Evolutionary conservation across 2,888 invertebrate species (phyloP), one percentile per base, ranked within the genome.

Genomic region (Steromphala cineraria): DNA sequence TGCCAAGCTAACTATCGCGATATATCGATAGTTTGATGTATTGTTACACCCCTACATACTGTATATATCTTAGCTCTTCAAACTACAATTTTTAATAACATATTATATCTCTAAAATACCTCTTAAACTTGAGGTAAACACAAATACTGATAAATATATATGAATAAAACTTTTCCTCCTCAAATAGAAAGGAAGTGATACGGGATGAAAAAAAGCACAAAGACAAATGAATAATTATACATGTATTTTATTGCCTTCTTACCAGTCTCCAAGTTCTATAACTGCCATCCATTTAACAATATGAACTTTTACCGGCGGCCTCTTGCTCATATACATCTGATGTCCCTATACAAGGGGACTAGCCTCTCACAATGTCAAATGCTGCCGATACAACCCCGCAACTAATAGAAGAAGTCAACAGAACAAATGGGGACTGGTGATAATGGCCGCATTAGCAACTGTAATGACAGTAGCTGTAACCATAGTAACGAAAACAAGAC

Each of bases 191-290:
- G 10, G 13, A 10, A 46, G 10, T 46, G 13, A 46, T 46, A 46
- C 13, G 46, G 46, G 13, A 46, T 62, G 15, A 62, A 62, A 13
- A 21, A 62, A 62, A 62, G 13, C 8, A 62, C 62, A 71, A 8
- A 40, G 10, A 40, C 36, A 28, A 17, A 36, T 71, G 71, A 71
- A n/a, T 71, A 71, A 71, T 71, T 36, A 71, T 71, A 71, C 71
- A 71, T 71, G 71, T 71, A 71, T 71, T 71, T 71, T 71, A 71
- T 71, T 71, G 71, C 71, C 71, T 71, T 71, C 71, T 71, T 71
- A 71, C 71, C 71, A 71, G 71, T 71, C 71, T 71, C 71, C 71
- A 36, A 71, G 71, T 71, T 71, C 71, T 71, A 46, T 46, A 71
- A 31, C 71, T 71, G 71, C 71, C 71, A 36, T 31, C 71, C 71